Base-by-base conservation (phyloP, 2,888 invertebrate species). In the Pseudoips prasinana region DNA sequence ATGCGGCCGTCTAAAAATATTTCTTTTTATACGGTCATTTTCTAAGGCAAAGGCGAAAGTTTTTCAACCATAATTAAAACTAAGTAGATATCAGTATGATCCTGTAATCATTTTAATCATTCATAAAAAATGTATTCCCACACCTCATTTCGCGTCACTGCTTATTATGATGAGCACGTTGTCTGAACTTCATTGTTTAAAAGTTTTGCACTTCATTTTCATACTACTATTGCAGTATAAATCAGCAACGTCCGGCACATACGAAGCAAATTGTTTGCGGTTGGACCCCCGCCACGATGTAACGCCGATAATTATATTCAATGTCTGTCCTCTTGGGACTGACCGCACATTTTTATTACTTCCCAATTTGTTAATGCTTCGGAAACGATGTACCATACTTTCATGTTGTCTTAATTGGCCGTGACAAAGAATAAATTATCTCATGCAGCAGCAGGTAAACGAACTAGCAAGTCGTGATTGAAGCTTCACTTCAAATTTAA, bases 221-320 rank as follows among this genome's bases (percentile, higher is more conserved):
- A 31, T 52, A 53, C 42, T 48, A 51, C 40, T 43, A 50, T 43
- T 59, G 49, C 51, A 55, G 48, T 57, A 67, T 67, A 64, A 65
- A 53, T 45, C 49, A 52, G 42, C 39, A 27, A 63, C 62, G 64
- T 64, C 68, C 58, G 59, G 48, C 44, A 66, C 56, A 67, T 67
- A 62, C 58, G 46, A 48, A 37, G 41, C 45, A 36, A 54, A 45
- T 33, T 44, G 50, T 59, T 64, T 61, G 73, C 60, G 69, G 67
- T 70, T 50, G 45, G 63, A 56, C 63, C 54, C 54, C 62, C 58
- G 54, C 49, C 46, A 33, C 32, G 51, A 40, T 56, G 46, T 57
- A 61, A 63, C 55, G 52, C 60, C 54, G 60, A 52, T 70, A 70
- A 77, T 79, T 74, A 72, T 63, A 76, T 73, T 62, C 61, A 65